These are phyloP conservation scores for Oophaga sylvatica DNA, from an alignment of 2,797 vertebrate genomes.

Conservation along the genomic window DNA sequence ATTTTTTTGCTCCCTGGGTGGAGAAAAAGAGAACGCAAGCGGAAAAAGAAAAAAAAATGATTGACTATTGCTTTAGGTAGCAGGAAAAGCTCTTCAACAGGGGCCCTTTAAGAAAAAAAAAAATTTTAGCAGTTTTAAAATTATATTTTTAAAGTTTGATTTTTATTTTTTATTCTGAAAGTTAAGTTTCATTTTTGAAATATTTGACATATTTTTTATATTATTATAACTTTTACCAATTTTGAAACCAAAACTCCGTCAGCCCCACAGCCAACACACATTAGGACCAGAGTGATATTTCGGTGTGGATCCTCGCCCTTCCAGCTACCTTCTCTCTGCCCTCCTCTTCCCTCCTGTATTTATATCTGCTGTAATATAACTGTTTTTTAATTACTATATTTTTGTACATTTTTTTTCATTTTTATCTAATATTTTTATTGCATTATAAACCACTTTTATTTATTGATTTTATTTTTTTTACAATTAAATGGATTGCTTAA, in stretches of 20 bases:
- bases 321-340: not conserved
- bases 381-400: not conserved
- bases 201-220: not conserved
- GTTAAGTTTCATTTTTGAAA: too few relatives aligned
- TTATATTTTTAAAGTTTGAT: too few relatives aligned
- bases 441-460: not conserved
- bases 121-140: too few relatives aligned
- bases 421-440: not conserved
- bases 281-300: not conserved
- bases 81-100: not conserved
- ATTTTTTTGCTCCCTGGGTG: too few relatives aligned
- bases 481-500: not conserved
- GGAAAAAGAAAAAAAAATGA: too few relatives aligned
- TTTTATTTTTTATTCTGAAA: too few relatives aligned
- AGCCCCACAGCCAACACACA: too few relatives aligned
- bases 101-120: not conserved
- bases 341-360: not conserved
- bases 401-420: slow-evolving; percentile 4
- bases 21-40: not conserved
- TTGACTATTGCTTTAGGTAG: not conserved
- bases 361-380: not conserved
- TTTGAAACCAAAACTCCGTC: not conserved
- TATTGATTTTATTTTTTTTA: not conserved
- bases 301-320: not conserved
- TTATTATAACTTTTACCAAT: not conserved